A percentile compares a stretch with the other conserved stretches of the same genome.
phyloP scores from a whole-genome alignment of 2,888 invertebrate genomes.

The Rhagium mordax region DNA sequence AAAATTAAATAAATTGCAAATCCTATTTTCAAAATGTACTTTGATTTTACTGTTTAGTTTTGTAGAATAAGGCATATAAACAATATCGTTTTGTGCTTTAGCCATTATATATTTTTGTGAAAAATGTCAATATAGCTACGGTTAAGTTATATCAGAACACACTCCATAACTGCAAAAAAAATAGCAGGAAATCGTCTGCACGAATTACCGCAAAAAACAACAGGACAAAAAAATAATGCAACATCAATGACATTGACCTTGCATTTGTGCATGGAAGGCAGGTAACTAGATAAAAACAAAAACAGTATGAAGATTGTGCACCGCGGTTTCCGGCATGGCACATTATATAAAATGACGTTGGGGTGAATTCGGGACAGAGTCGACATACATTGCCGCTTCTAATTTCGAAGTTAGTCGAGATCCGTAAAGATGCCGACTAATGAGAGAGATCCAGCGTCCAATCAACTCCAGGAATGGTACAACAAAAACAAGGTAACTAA shows the following conservation, averaged over 20 bases:
- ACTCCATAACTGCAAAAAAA: not conserved
- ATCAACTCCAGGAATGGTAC: conserved; percentile 49
- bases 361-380: conserved; percentile 5
- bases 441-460: conserved; percentile 43
- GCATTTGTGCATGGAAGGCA: not conserved
- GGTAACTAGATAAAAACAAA: not conserved
- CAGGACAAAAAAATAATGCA: conserved; percentile 12
- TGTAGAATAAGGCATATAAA: too few relatives aligned
- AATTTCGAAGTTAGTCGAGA: conserved; percentile 14
- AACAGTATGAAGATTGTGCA: conserved; percentile 15
- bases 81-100: too few relatives aligned
- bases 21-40: too few relatives aligned
- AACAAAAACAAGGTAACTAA: conserved; percentile 45
- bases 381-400: not conserved
- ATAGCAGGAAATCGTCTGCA: not conserved
- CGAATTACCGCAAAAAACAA: conserved; percentile 6
- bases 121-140: too few relatives aligned
- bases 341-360: conserved; percentile 16
- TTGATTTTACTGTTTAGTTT: too few relatives aligned
- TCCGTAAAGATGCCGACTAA: conserved; percentile 27
- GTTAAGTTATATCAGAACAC: not conserved
- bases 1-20: too few relatives aligned
- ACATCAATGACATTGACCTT: not conserved
- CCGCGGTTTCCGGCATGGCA: conserved; percentile 18
- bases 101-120: too few relatives aligned